Conservation (phyloP, 2,113 vertebrate genomes). For the Raphicerus campestris region DNA sequence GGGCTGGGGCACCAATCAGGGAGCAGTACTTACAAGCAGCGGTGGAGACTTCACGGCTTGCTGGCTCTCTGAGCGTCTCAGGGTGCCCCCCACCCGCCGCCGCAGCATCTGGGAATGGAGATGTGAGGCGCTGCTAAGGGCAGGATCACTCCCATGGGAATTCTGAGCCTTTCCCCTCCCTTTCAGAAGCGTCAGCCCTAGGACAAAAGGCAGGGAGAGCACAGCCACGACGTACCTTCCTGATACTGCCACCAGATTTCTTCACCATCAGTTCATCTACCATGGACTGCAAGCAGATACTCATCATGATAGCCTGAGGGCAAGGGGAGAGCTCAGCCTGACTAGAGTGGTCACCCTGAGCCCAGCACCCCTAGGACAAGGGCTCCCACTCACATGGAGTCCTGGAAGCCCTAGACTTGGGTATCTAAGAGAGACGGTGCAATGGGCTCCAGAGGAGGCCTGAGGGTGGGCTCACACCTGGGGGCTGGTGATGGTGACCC, state of each 20-base stretch:
- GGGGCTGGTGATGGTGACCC: conserved; percentile 98
- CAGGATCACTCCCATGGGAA: not conserved
- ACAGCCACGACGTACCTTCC: conserved; percentile 85
- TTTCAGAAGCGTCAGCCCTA: not conserved
- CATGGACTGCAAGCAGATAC: conserved; percentile 98
- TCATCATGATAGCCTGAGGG: conserved; percentile 98
- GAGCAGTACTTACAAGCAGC: conserved; percentile 86
- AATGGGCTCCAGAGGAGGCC: conserved; percentile 1
- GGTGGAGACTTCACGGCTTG: conserved; percentile 96
- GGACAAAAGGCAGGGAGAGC: not conserved
- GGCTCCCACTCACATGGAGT: conserved; percentile 38
- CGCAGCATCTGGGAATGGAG: conserved; percentile 87
- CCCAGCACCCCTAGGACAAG: not conserved
- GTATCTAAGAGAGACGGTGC: not conserved
- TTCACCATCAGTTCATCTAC: conserved; percentile 99
- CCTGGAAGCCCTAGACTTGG: conserved; percentile 26
- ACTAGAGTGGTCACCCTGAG: not conserved
- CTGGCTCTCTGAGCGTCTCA: conserved; percentile 92
- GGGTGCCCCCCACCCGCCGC: conserved; percentile 85
- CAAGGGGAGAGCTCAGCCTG: not conserved
- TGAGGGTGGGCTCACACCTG: conserved; percentile 84
- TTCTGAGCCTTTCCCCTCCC: not conserved
- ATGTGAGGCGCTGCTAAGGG: not conserved
- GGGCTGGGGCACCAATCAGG: not conserved
- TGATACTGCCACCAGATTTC: conserved; percentile 97